Conservation (phyloP, 2,113 vertebrate species). For the Barnardius zonarius region DNA sequence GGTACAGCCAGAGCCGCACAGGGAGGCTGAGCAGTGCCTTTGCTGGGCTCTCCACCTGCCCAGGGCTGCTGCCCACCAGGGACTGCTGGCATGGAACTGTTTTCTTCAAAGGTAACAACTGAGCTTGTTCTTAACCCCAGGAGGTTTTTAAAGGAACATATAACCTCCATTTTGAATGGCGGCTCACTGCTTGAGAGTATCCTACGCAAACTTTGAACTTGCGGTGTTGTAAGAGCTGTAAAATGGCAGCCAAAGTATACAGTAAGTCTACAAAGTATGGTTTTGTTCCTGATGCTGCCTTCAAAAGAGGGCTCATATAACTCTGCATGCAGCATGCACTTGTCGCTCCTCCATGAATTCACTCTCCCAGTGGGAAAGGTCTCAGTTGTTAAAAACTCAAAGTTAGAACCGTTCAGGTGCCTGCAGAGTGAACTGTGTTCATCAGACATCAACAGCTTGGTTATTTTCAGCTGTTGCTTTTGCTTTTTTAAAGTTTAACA, state of each 20-base stretch:
- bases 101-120: not conserved
- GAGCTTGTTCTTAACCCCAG: not conserved
- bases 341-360: not conserved
- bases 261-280: not conserved
- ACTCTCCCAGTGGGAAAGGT: not conserved
- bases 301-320: not conserved
- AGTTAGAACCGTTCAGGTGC: not conserved
- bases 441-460: not conserved
- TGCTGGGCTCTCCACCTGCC: not conserved
- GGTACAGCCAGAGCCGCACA: not conserved
- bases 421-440: not conserved
- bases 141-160: not conserved
- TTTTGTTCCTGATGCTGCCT: not conserved
- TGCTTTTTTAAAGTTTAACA: not conserved
- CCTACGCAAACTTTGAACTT: not conserved
- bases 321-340: not conserved
- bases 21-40: not conserved
- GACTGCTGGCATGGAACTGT: not conserved
- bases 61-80: not conserved
- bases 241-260: not conserved
- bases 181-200: not conserved
- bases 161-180: not conserved
- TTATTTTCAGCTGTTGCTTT: not conserved
- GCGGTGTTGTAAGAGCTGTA: not conserved
- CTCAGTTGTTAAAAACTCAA: not conserved